phyloP scores from a whole-genome alignment of 2,113 vertebrate genomes.

The Podocnemis expansa region DNA sequence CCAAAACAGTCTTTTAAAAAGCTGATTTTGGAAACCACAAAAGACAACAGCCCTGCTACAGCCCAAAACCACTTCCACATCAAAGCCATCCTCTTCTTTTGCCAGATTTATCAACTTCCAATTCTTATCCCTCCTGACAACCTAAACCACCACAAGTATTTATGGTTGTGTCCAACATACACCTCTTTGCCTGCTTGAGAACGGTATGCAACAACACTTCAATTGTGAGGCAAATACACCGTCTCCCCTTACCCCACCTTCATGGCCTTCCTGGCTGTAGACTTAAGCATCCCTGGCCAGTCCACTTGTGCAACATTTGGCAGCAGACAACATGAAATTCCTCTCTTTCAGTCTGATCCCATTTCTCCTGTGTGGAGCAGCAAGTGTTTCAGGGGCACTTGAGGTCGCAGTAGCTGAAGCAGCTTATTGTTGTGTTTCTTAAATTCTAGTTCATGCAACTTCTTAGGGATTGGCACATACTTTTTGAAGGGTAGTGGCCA shows the following conservation, averaged over 20 bases:
- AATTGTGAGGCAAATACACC: slow-evolving; percentile 53
- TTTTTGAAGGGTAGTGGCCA: not conserved
- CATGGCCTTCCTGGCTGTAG: slow-evolving; percentile 34
- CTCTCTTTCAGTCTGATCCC: not conserved
- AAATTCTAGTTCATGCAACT: not conserved
- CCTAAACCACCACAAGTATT: slow-evolving; percentile 62
- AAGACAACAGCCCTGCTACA: slow-evolving; percentile 25
- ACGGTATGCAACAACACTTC: slow-evolving; percentile 49
- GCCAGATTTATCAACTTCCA: slow-evolving; percentile 41
- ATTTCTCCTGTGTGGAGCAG: not conserved
- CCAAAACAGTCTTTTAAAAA: slow-evolving; percentile 49
- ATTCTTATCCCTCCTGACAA: slow-evolving; percentile 57
- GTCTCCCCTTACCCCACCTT: not conserved
- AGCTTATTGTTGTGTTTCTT: not conserved
- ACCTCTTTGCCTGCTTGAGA: slow-evolving; percentile 59
- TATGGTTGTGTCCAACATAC: slow-evolving; percentile 65
- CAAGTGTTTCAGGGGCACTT: not conserved
- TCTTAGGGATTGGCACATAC: not conserved
- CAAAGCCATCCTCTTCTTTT: slow-evolving; percentile 59
- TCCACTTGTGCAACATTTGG: not conserved
- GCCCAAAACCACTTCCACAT: slow-evolving; percentile 61
- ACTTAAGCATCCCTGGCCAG: slow-evolving; percentile 53
- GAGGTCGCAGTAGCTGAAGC: not conserved
- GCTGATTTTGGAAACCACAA: slow-evolving; percentile 49
- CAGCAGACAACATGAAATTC: slow-evolving; percentile 13